Percentiles rank a stretch among this genome's conserved stretches.
These are phyloP conservation scores for Urocyon cinereoargenteus DNA, from an alignment of 2,797 vertebrate species.

Conservation along the genomic window DNA sequence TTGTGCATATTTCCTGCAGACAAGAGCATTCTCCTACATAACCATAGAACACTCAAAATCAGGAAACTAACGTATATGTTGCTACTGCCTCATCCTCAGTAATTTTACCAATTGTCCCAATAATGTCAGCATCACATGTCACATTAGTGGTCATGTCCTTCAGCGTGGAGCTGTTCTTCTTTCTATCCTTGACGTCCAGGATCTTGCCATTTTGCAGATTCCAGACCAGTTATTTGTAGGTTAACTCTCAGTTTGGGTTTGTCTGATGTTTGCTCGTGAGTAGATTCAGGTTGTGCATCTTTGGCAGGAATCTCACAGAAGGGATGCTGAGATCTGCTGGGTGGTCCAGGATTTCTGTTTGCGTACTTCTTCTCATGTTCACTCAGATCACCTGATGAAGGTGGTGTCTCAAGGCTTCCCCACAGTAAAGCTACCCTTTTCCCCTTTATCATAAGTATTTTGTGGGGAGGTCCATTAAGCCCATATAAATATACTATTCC, in stretches of 20 bases:
- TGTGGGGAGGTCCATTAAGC: background rate
- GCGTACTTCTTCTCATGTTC: background rate
- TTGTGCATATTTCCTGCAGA: background rate
- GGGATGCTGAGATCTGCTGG: accelerated
- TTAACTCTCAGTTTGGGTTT: accelerated
- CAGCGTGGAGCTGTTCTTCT: background rate
- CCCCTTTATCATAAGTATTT: background rate
- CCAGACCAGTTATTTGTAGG: background rate
- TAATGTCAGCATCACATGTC: accelerated
- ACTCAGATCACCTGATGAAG: background rate
- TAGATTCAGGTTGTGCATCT: background rate
- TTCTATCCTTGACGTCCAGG: background rate
- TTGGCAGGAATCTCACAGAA: background rate
- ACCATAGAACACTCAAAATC: background rate
- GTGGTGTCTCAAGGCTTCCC: background rate
- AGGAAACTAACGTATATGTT: accelerated
- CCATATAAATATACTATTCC: background rate
- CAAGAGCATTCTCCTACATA: background rate
- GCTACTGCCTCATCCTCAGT: background rate
- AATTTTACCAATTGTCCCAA: background rate
- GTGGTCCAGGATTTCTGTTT: accelerated
- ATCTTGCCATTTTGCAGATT: background rate
- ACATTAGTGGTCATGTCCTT: accelerated
- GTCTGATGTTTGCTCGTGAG: background rate
- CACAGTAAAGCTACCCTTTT: background rate